phyloP scores from a whole-genome alignment of 2,888 invertebrate species.

The Hydrotaea cyrtoneurina region DNA sequence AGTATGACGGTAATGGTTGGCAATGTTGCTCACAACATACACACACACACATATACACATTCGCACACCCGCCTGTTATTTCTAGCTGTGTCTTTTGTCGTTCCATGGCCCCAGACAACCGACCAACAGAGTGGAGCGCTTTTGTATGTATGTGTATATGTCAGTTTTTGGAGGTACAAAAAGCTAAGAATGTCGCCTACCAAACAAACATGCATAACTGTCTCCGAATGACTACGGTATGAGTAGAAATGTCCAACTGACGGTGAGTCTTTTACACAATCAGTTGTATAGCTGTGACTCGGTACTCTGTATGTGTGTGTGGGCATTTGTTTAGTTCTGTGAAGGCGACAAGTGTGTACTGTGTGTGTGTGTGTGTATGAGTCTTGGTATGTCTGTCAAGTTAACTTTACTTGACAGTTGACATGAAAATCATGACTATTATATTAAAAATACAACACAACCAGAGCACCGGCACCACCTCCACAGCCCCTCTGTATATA shows the following conservation, averaged over 20 bases:
- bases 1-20: slow-evolving; percentile 16
- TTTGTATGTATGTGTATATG: neutral
- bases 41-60: too few relatives aligned
- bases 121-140: neutral
- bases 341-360: too few relatives aligned
- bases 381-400: slow-evolving; percentile 53
- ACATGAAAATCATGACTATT: slow-evolving; percentile 68
- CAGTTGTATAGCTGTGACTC: neutral
- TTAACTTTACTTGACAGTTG: slow-evolving; percentile 65
- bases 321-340: slow-evolving; percentile 37
- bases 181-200: neutral
- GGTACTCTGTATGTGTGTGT: too few relatives aligned
- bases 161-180: slow-evolving; percentile 4
- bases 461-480: neutral
- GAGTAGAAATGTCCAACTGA: slow-evolving; percentile 9
- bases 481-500: neutral
- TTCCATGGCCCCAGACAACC: neutral
- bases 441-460: slow-evolving; percentile 44
- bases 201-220: too few relatives aligned
- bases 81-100: neutral
- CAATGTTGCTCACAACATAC: neutral
- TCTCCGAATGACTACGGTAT: neutral
- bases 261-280: neutral
- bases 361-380: slow-evolving; percentile 37
- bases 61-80: neutral